These are phyloP conservation scores for Lethenteron reissneri DNA, from an alignment of 2,113 vertebrate genomes.

Conservation along the genomic window DNA sequence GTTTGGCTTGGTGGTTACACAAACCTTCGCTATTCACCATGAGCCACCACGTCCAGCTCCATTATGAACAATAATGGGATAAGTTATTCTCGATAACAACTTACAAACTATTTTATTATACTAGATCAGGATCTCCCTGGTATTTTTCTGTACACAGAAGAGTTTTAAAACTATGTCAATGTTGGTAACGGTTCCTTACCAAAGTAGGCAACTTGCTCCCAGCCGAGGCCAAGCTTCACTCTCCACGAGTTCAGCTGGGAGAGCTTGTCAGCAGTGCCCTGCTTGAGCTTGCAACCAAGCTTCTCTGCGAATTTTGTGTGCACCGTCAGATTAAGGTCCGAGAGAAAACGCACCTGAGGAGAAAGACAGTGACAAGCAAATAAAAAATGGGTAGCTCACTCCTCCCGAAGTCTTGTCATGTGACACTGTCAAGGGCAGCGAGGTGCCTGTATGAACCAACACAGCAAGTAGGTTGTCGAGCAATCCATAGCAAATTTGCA, in stretches of 20 bases:
- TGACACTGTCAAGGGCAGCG: background rate
- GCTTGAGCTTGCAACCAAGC: constrained; percentile 25
- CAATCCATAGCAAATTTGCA: constrained; percentile 3
- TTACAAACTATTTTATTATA: background rate
- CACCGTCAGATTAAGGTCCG: constrained; percentile 27
- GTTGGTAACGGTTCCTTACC: constrained; percentile 24
- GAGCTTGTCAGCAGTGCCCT: constrained; percentile 24
- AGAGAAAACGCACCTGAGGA: constrained; percentile 41
- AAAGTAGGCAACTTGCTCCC: constrained; percentile 63
- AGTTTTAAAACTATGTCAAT: no score
- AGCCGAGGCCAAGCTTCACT: constrained; percentile 26
- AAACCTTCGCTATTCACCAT: background rate
- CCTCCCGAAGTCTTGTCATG: background rate
- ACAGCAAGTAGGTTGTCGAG: background rate
- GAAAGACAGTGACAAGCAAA: constrained; percentile 2
- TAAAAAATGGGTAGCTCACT: background rate
- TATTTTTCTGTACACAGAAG: no score
- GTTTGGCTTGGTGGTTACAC: no score
- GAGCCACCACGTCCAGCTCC: background rate
- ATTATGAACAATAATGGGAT: background rate
- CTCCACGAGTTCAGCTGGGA: constrained; percentile 22
- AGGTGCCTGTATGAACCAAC: background rate
- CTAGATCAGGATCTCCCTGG: background rate
- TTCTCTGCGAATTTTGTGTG: constrained; percentile 18
- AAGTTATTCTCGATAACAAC: background rate